Evolutionary conservation across 2,797 vertebrate genomes (phyloP).

Genomic region (Adelosebastes latens): DNA sequence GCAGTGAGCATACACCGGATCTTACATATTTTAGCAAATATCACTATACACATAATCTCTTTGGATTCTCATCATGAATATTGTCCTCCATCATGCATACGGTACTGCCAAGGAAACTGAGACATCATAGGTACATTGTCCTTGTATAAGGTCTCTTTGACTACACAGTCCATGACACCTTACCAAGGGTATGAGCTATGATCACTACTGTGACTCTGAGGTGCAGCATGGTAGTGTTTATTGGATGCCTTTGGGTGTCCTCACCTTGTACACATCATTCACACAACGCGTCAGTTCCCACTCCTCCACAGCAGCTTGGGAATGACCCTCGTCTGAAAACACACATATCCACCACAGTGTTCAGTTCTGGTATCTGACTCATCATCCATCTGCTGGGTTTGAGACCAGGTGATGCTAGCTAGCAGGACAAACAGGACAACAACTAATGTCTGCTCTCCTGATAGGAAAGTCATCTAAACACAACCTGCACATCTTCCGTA

Average conservation of each 20-base stretch:
- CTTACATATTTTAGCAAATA: neutral
- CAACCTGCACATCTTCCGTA: neutral
- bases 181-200: neutral
- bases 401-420: neutral
- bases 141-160: neutral
- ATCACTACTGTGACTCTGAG: neutral
- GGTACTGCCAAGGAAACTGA: neutral
- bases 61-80: neutral
- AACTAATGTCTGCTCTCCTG: neutral
- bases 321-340: conserved; percentile 49
- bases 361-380: neutral
- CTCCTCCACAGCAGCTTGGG: conserved; percentile 84
- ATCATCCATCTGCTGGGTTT: neutral
- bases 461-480: neutral
- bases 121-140: neutral
- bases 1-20: neutral
- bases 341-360: conserved; percentile 14
- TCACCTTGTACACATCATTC: conserved; percentile 92
- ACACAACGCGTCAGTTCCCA: conserved; percentile 87
- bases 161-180: neutral
- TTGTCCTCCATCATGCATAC: neutral
- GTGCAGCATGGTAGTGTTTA: neutral
- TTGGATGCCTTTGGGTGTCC: neutral
- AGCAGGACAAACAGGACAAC: neutral
- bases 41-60: neutral